phyloP scores from a whole-genome alignment of 2,888 invertebrate genomes.

The Amphiduros pacificus region DNA sequence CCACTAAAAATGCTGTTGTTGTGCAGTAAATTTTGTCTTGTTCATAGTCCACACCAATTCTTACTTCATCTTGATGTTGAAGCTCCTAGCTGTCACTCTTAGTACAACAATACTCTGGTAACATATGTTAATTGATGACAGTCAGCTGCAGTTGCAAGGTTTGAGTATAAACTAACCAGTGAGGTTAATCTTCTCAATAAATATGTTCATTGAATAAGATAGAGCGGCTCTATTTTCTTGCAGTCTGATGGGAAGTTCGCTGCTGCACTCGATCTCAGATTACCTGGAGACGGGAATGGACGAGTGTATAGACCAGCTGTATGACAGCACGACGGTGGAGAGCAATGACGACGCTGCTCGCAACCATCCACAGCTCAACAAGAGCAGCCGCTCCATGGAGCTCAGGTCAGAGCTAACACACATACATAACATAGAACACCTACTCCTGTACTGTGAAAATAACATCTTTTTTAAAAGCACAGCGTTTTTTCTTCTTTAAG shows the following conservation, averaged over 20 bases:
- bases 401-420: slow-evolving; percentile 1
- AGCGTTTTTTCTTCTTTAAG: no score
- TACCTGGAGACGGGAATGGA: slow-evolving; percentile 62
- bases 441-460: not conserved
- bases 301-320: slow-evolving; percentile 54
- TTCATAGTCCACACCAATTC: no score
- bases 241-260: slow-evolving; percentile 64
- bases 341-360: not conserved
- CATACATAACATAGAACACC: not conserved
- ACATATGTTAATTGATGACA: no score
- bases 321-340: slow-evolving; percentile 38
- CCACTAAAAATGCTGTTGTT: no score
- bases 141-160: no score
- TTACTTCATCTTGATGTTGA: no score
- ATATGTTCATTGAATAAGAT: not conserved
- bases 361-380: not conserved
- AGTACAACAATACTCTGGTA: no score
- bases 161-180: no score
- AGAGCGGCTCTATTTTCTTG: no score
- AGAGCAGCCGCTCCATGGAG: slow-evolving; percentile 3
- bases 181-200: not conserved
- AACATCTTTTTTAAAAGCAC: not conserved
- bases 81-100: no score
- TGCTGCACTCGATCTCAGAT: slow-evolving; percentile 64
- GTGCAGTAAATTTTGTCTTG: no score